Evolutionary conservation across 2,113 vertebrate species (phyloP), one percentile per base, ranked within the genome.

Genomic region (Nothocercus julius): DNA sequence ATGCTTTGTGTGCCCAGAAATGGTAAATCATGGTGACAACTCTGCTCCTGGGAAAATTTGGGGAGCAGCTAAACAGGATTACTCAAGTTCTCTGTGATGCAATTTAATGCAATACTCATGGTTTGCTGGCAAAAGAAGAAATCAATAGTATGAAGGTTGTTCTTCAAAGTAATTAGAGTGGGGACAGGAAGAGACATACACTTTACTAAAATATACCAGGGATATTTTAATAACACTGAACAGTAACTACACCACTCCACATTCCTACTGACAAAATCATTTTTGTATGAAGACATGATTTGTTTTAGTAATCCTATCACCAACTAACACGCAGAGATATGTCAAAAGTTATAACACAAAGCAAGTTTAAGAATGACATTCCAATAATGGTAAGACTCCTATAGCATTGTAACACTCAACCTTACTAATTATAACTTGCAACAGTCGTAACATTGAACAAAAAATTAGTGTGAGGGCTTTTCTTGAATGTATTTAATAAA

Each of bases 11-110:
- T 17, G 91, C 40, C 32, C 25, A 87, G 27, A 86, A 91, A 91
- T 40, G 92, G 59, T 86, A 93, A 77, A 76, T 53, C 67, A 93
- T 32, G 30, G 47, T 89, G 82, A 96, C 91, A 91, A 64, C 66
- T 76, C 62, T 45, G 82, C 89, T 80, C 68, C 81, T 53, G n/a
- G 5, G 72, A 67, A 91, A 94, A 49, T 87, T 20, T 69, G 32
- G 22, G 30, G 30, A 85, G 58, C 24, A 62, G 6, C 34, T 51
- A 89, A 79, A 20, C 49, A 47, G 68, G 22, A 56, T 28, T 63
- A 22, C 40, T 63, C 78, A 56, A 40, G 56, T 28, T 92, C 62
- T 85, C 40, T 25, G 7, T 13, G 30, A 59, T 20, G 64, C 78
- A 18, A 25, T 28, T 56, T 64, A 73, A 47, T 61, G 76, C 85